phyloP scores from a whole-genome alignment of 2,888 invertebrate species.

The Stenichneumon culpator region DNA sequence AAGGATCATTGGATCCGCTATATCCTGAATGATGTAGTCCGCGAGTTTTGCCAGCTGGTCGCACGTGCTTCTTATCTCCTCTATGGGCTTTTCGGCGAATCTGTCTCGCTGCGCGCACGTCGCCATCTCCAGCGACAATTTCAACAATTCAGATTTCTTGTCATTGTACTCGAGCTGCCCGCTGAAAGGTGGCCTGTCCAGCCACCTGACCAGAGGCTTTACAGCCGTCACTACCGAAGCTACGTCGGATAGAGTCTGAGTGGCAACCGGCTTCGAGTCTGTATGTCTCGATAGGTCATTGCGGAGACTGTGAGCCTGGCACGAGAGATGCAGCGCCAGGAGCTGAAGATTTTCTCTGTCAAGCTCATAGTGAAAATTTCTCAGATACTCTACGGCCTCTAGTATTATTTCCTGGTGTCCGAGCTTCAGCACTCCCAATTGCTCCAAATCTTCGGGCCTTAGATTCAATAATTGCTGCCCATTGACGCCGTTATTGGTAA shows the following conservation, averaged over 20 bases:
- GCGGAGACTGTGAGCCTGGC: conserved; percentile 92
- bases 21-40: conserved; percentile 94
- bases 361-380: conserved; percentile 96
- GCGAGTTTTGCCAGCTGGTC: conserved; percentile 92
- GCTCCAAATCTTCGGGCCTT: conserved; percentile 95
- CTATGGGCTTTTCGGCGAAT: conserved; percentile 94
- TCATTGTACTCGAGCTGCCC: conserved; percentile 90
- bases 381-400: conserved; percentile 95
- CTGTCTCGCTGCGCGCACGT: conserved; percentile 96
- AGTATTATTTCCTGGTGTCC: conserved; percentile 97
- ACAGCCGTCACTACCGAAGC: conserved; percentile 93
- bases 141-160: conserved; percentile 90
- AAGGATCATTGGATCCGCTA: conserved; percentile 95
- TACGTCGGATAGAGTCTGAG: conserved; percentile 94
- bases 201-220: conserved; percentile 96
- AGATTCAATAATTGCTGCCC: conserved; percentile 94
- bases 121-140: conserved; percentile 94
- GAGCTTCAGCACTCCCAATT: conserved; percentile 93
- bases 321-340: conserved; percentile 93
- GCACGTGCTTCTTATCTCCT: conserved; percentile 91
- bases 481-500: conserved; percentile 92
- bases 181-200: conserved; percentile 91
- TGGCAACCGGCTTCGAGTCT: conserved; percentile 89
- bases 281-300: conserved; percentile 89
- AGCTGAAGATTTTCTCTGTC: conserved; percentile 97